A percentile compares a stretch with the other conserved stretches of the same genome.
Evolutionary conservation across 1,140 invertebrate genomes (phyloP).

Genomic region (Drosophila nannoptera): DNA sequence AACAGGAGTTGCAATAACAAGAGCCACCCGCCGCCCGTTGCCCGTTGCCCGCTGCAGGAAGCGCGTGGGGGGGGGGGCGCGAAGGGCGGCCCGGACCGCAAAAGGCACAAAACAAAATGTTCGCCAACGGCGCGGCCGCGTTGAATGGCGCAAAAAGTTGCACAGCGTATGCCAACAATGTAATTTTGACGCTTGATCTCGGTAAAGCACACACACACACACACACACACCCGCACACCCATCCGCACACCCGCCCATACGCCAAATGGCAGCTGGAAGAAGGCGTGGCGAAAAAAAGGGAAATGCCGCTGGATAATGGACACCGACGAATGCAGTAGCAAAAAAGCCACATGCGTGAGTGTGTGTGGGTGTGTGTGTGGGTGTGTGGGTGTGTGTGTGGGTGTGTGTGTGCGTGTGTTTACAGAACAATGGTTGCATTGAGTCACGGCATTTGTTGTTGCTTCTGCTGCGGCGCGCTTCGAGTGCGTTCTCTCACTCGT

Average conservation of each 20-base stretch:
- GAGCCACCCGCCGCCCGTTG: conserved; percentile 6
- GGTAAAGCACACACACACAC: conserved; percentile 32
- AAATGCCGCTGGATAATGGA: conserved; percentile 28
- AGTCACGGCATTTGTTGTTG: conserved; percentile 13
- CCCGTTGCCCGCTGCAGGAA: conserved; percentile 1
- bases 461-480: conserved; percentile 33
- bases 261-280: conserved; percentile 34
- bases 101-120: conserved; percentile 41
- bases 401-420: conserved; percentile 28
- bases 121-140: conserved; percentile 22
- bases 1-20: conserved; percentile 65
- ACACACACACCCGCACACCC: too few species aligned
- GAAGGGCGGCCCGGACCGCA: conserved; percentile 22
- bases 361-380: conserved; percentile 22
- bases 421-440: conserved; percentile 46
- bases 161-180: conserved; percentile 74
- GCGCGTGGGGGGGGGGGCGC: too few species aligned
- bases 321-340: conserved; percentile 17
- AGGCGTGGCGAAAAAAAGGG: conserved; percentile 30
- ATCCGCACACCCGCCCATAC: neutral
- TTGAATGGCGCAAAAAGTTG: conserved; percentile 40
- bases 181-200: conserved; percentile 77
- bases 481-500: conserved; percentile 30
- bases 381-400: conserved; percentile 18
- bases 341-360: neutral